Evolutionary conservation across 2,888 invertebrate genomes (phyloP), one percentile per base, ranked within the genome.

Genomic region (Odiellus spinosus): DNA sequence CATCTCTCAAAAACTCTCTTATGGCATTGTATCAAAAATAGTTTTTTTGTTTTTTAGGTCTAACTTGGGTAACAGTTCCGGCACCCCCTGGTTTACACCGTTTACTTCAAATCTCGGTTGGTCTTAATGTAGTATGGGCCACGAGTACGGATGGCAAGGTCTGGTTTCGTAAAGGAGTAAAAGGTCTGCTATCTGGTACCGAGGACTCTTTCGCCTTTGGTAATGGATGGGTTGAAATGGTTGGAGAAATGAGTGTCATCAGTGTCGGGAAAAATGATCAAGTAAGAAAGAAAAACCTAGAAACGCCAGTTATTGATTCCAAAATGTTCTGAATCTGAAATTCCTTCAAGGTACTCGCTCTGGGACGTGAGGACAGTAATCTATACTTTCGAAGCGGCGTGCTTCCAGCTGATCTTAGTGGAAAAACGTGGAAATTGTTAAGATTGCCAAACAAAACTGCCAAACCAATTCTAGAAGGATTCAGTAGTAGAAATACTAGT

Each of bases 211-310:
- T 80, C 48, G 82, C 84, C 8, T 77, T 77, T 59, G 87, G 87
- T 3, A 78, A 73, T 60, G 80, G 82, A 20, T 90, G 90, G 90
- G 76, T 88, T 21, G 83, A 86, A 71, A 86, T 90, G 75, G 79
- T 84, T 51, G 86, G 84, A 40, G 76, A 78, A 63, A 82, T 90
- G 76, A 73, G 77, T 18, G 73, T 80, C 61, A 73, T 90, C 41
- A 81, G 85, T n/a, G 81, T 88, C 47, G 80, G 86, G 32, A 73
- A 78, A 12, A 84, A 84, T 67, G 87, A 90, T 68, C 88, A 90
- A 73, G 74, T 73, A 56, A 50, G 35, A n/a, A n/a, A n/a, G n/a
- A n/a, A n/a, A n/a, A n/a, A n/a, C n/a, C n/a, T n/a, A n/a, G n/a
- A n/a, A n/a, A n/a, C n/a, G n/a, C n/a, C n/a, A n/a, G n/a, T n/a